Evolutionary conservation across 2,888 invertebrate genomes (phyloP), one percentile per base, ranked within the genome.

Genomic region (Steinernema scapterisci): DNA sequence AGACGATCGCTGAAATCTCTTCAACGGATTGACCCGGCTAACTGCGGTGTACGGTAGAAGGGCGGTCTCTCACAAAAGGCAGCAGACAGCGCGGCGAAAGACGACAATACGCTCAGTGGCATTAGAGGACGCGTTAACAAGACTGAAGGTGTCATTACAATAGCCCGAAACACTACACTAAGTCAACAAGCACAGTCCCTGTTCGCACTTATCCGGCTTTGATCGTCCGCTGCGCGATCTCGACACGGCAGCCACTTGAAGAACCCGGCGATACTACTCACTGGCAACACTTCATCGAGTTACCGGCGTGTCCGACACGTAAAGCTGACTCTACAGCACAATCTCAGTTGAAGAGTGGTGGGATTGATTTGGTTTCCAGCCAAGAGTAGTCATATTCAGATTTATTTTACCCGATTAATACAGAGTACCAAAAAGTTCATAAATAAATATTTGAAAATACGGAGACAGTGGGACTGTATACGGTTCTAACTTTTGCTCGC

Each of bases 181-280:
- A 63, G 63, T 63, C 63, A 63, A 63, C 63, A 63, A 63, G 63
- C 63, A 63, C 63, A 63, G 63, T 63, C 63, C 6, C 63, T 63
- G 63, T 38, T 63, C 63, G 63, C 63, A 63, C 63, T 63, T 25
- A 63, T 63, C 63, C 63, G 63, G 31, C 63, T 63, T 63, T 63
- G 63, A 63, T 63, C 63, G 63, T 63, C 63, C 63, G 63, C 63
- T 63, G 63, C 63, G 63, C 63, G 31, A 63, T 21, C 63, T 31
- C 63, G 7, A 63, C 63, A 31, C 63, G 63, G 63, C 27, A 63
- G 63, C 63, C 63, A 63, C 63, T 63, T 63, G 63, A 63, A 63
- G 13, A 16, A 16, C 63, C 31, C 9, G 63, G 27, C n/a, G n/a
- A n/a, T n/a, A n/a, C 25, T 63, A n/a, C 63, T 63, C 63, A 63